Evolutionary conservation across 2,888 invertebrate genomes (phyloP).

Genomic region (Eudasyphora cyanicolor): DNA sequence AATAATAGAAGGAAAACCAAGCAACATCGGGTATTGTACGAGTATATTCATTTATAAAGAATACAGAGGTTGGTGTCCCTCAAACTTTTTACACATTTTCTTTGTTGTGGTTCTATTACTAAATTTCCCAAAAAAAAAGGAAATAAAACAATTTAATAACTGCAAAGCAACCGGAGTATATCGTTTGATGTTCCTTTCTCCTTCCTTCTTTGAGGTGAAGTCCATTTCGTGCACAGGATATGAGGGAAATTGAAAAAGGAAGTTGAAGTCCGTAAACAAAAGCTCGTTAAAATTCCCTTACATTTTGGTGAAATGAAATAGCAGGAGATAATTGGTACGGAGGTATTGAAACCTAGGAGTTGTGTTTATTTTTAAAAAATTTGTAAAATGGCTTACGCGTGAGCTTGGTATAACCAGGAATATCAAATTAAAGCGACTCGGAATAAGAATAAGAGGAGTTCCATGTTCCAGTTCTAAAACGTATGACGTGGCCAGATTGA

Average conservation of each 20-base stretch:
- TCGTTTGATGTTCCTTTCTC: background rate
- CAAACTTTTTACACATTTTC: background rate
- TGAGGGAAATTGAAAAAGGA: conserved; percentile 12
- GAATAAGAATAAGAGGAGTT: too few species aligned
- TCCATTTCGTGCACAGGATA: background rate
- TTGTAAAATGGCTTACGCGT: too few species aligned
- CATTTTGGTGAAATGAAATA: background rate
- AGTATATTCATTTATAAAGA: too few species aligned
- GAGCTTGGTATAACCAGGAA: too few species aligned
- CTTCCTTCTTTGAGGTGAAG: background rate
- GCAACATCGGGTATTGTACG: too few species aligned
- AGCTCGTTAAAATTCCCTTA: background rate
- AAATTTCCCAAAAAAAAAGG: background rate
- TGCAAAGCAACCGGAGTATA: background rate
- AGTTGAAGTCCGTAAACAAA: conserved; percentile 26
- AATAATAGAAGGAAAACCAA: background rate
- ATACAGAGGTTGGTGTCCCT: background rate
- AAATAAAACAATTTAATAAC: background rate
- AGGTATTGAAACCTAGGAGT: background rate
- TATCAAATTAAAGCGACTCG: too few species aligned
- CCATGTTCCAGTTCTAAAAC: too few species aligned
- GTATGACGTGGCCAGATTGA: too few species aligned
- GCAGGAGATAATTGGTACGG: background rate
- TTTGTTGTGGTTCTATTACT: conserved; percentile 21
- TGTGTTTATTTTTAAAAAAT: background rate